Percentiles rank a stretch among this genome's conserved stretches.
These are phyloP conservation scores for Ardeotis arabs DNA, from an alignment of 2,113 vertebrate species.

Conservation along the genomic window DNA sequence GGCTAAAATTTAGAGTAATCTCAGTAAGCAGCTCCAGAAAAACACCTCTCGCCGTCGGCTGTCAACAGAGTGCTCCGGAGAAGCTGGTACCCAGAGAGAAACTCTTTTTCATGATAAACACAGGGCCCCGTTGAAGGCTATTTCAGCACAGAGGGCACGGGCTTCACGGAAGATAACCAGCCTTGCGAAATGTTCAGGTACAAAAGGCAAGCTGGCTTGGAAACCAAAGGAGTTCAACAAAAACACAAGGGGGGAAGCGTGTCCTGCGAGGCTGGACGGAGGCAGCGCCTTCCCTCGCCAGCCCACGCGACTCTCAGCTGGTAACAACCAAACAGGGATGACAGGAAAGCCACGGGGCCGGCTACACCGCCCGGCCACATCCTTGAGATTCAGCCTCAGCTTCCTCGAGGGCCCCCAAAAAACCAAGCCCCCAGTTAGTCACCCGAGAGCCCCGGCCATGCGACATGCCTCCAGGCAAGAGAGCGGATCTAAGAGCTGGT, in stretches of 20 bases:
- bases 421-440: background rate
- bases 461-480: too few species aligned
- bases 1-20: background rate
- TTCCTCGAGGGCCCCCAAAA: background rate
- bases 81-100: background rate
- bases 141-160: background rate
- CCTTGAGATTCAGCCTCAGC: background rate
- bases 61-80: accelerated
- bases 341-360: background rate
- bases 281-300: accelerated
- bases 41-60: background rate
- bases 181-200: background rate
- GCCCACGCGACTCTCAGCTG: background rate
- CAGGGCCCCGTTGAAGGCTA: too few species aligned
- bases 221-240: background rate
- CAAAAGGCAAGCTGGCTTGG: background rate
- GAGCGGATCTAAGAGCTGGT: too few species aligned
- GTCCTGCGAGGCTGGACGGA: background rate
- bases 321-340: background rate
- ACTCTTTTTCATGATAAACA: background rate
- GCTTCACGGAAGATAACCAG: accelerated
- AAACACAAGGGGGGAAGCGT: background rate
- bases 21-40: background rate
- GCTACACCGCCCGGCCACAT: background rate
- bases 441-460: accelerated